These are phyloP conservation scores for Molanna angustata DNA, from an alignment of 2,888 invertebrate species.

Conservation along the genomic window DNA sequence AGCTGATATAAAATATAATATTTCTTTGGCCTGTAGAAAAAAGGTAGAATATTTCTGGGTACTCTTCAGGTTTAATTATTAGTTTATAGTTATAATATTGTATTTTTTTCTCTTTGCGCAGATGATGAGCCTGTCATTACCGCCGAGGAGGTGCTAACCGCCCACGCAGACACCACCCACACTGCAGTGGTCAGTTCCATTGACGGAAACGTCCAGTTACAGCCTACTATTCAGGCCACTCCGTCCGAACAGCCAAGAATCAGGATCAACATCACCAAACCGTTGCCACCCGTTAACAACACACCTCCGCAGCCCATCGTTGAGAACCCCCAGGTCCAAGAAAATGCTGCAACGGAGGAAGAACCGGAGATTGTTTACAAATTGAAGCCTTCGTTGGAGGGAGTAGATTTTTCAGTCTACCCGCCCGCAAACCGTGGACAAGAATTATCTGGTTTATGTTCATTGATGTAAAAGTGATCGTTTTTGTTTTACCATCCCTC, in stretches of 20 bases:
- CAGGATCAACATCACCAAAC: slow-evolving; percentile 80
- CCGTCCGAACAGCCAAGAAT: slow-evolving; percentile 58
- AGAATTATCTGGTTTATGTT: slow-evolving; percentile 83
- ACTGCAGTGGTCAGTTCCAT: slow-evolving; percentile 63
- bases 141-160: slow-evolving; percentile 41
- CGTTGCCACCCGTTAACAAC: slow-evolving; percentile 51
- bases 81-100: too few relatives aligned
- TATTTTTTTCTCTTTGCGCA: slow-evolving; percentile 33
- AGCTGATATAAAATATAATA: too few relatives aligned
- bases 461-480: slow-evolving; percentile 78
- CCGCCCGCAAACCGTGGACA: slow-evolving; percentile 71
- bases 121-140: slow-evolving; percentile 56
- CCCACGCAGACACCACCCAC: slow-evolving; percentile 53
- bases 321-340: slow-evolving; percentile 46
- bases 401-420: slow-evolving; percentile 65
- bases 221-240: slow-evolving; percentile 50
- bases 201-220: slow-evolving; percentile 74
- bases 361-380: slow-evolving; percentile 53
- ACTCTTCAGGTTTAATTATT: too few relatives aligned
- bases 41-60: too few relatives aligned
- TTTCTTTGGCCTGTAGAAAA: too few relatives aligned
- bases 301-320: slow-evolving; percentile 38
- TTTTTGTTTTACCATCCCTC: too few relatives aligned
- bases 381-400: slow-evolving; percentile 64
- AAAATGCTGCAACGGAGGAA: slow-evolving; percentile 55